Percentiles rank a stretch among this genome's conserved stretches.
Evolutionary conservation across 2,888 invertebrate genomes (phyloP).

Genomic region (Sinopyrophorus schimmeli): DNA sequence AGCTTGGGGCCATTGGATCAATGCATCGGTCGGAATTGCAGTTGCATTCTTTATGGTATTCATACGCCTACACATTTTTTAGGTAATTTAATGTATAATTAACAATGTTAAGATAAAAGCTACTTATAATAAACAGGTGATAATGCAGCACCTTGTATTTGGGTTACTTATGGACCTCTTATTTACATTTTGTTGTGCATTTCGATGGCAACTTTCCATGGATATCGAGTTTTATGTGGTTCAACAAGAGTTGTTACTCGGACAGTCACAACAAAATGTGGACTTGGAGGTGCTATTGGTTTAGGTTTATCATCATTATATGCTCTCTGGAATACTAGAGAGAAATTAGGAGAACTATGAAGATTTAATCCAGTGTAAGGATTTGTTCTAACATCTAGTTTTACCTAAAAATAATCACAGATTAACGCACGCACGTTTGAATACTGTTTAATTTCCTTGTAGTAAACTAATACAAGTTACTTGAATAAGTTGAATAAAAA

Average conservation of each 20-base stretch:
- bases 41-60: constrained; percentile 68
- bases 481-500: too few relatives aligned
- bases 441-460: too few relatives aligned
- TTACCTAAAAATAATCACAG: too few relatives aligned
- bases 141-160: constrained; percentile 66
- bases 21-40: constrained; percentile 69
- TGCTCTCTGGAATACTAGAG: too few relatives aligned
- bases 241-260: constrained; percentile 46
- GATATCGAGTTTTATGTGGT: constrained; percentile 62
- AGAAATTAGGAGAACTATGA: too few relatives aligned
- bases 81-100: too few relatives aligned
- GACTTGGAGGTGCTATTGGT: too few relatives aligned
- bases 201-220: constrained; percentile 69
- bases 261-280: constrained; percentile 49
- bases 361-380: too few relatives aligned
- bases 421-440: too few relatives aligned
- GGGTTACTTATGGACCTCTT: constrained; percentile 69
- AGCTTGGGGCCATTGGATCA: constrained; percentile 73
- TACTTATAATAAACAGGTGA: constrained; percentile 61
- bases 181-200: constrained; percentile 65
- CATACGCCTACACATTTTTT: constrained; percentile 65
- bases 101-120: not conserved
- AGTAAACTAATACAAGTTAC: too few relatives aligned
- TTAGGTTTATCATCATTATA: too few relatives aligned
- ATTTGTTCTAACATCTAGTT: too few relatives aligned